Evolutionary conservation across 2,113 vertebrate genomes (phyloP).

Genomic region (Stigmatopora nigra): DNA sequence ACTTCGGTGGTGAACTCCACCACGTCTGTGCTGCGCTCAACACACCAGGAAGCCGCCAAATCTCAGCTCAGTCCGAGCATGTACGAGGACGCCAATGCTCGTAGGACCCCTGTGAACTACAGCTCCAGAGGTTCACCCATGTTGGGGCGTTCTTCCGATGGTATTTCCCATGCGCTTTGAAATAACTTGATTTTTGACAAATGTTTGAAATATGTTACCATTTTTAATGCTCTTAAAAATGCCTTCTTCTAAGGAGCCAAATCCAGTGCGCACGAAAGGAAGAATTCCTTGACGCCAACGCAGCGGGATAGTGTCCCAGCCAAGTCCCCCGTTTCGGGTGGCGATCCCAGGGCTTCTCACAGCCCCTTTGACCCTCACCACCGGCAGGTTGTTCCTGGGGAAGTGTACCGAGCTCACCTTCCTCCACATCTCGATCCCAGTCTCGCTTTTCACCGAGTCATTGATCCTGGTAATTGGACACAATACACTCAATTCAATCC

Average conservation of each 20-base stretch:
- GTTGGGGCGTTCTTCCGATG: constrained; percentile 80
- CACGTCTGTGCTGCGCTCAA: constrained; percentile 90
- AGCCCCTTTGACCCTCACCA: constrained; percentile 92
- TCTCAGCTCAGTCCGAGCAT: constrained; percentile 90
- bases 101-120: constrained; percentile 90
- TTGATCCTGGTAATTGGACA: constrained; percentile 80
- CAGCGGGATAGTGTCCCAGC: constrained; percentile 86
- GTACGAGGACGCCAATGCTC: constrained; percentile 88
- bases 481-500: background rate
- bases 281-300: constrained; percentile 85
- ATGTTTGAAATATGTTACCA: background rate
- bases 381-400: constrained; percentile 74
- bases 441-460: constrained; percentile 82
- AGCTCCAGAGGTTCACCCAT: constrained; percentile 89
- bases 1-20: constrained; percentile 91
- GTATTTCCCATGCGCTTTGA: constrained; percentile 50
- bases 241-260: constrained; percentile 73
- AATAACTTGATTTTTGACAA: background rate
- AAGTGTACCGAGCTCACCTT: constrained; percentile 85
- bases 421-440: constrained; percentile 83
- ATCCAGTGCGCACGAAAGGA: constrained; percentile 83
- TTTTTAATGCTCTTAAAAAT: background rate
- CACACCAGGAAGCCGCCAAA: constrained; percentile 85
- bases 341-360: constrained; percentile 81
- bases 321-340: constrained; percentile 87